Evolutionary conservation across 1,140 invertebrate species (phyloP).

Genomic region (Ceratina japonica): DNA sequence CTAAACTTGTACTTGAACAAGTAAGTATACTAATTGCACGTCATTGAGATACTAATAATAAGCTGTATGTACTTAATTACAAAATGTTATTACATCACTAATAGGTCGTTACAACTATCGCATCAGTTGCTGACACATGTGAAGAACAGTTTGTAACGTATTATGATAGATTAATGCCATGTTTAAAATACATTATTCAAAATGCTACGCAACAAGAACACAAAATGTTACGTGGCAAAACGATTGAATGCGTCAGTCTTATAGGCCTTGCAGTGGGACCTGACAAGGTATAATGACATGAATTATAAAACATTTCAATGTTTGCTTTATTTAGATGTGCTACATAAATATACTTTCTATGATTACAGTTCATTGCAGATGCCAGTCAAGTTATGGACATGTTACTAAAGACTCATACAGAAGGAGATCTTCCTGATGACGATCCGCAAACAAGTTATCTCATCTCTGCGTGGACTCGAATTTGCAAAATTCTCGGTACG

Average conservation of each 20-base stretch:
- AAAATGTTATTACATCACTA: slow-evolving; percentile 8
- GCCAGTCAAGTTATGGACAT: slow-evolving; percentile 98
- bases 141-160: slow-evolving; percentile 96
- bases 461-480: slow-evolving; percentile 99
- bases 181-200: slow-evolving; percentile 97
- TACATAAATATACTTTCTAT: slow-evolving; percentile 46
- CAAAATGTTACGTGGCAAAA: slow-evolving; percentile 94
- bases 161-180: slow-evolving; percentile 95
- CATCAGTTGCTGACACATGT: slow-evolving; percentile 98
- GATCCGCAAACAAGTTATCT: slow-evolving; percentile 99
- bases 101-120: slow-evolving; percentile 94
- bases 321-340: background rate
- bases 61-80: no score
- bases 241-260: slow-evolving; percentile 98
- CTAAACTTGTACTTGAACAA: slow-evolving; percentile 98
- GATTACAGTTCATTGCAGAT: slow-evolving; percentile 89
- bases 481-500: slow-evolving; percentile 96
- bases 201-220: slow-evolving; percentile 94
- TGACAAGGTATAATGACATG: slow-evolving; percentile 85
- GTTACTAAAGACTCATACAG: slow-evolving; percentile 93
- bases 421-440: slow-evolving; percentile 92
- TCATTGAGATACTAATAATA: background rate
- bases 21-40: slow-evolving; percentile 72
- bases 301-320: background rate
- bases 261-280: slow-evolving; percentile 98